Evolutionary conservation across 2,888 invertebrate species (phyloP).

Genomic region (Acrobasis suavella): DNA sequence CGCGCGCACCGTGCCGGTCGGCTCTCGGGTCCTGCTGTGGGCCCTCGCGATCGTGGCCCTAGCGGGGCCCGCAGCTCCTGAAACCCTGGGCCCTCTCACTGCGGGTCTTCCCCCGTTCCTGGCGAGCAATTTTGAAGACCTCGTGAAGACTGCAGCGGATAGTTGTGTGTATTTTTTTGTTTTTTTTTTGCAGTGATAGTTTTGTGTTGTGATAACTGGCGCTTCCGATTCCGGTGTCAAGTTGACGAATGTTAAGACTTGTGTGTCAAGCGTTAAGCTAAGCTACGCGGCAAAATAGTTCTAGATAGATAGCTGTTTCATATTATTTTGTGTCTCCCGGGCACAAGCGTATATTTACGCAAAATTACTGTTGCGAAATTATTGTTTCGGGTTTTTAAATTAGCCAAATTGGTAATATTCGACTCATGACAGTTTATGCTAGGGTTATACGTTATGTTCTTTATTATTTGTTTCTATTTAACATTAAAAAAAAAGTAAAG

Average conservation of each 20-base stretch:
- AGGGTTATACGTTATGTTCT: no score
- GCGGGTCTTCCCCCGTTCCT: slow-evolving; percentile 47
- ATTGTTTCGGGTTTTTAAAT: no score
- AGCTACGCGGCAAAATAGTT: no score
- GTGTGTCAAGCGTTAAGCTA: background rate
- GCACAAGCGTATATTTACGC: no score
- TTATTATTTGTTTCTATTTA: no score
- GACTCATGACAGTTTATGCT: no score
- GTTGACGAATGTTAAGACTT: background rate
- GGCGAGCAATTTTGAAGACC: slow-evolving; percentile 46
- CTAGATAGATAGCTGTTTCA: no score
- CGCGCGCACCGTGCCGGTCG: slow-evolving; percentile 26
- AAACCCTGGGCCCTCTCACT: slow-evolving; percentile 41
- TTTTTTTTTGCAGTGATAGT: background rate
- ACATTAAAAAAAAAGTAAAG: no score
- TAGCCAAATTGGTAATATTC: no score
- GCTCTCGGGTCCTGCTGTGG: slow-evolving; percentile 8
- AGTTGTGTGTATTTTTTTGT: slow-evolving; percentile 46
- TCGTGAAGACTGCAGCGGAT: slow-evolving; percentile 50
- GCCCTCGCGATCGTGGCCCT: slow-evolving; percentile 18
- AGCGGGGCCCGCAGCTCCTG: slow-evolving; percentile 28
- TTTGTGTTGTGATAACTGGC: slow-evolving; percentile 6
- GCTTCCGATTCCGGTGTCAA: slow-evolving; percentile 8
- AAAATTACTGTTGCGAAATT: no score
- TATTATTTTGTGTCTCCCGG: no score